Evolutionary conservation across 1,140 invertebrate species (phyloP), one percentile per base, ranked within the genome.

Genomic region (Drosophila tsacasi): DNA sequence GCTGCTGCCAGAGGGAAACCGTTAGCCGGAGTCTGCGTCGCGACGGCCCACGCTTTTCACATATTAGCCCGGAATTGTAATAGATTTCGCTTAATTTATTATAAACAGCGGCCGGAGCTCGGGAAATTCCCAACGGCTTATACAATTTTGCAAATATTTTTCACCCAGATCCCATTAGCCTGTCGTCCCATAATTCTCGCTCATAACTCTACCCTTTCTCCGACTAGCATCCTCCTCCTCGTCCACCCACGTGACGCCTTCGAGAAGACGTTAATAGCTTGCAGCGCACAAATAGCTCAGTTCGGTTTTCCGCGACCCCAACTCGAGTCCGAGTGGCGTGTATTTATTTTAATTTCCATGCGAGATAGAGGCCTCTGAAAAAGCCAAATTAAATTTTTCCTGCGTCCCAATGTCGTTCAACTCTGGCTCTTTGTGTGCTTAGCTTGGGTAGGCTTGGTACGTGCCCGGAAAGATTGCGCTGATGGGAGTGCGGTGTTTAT

Each of bases 61-160:
- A 89, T 89, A 86, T 86, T 80, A 87, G 67, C 79, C 64, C 73
- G 68, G 62, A 80, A 86, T 85, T 79, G 74, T 79, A 89, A 89
- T 89, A 89, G 86, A 89, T 89, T 89, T 85, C 63, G 64, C 71
- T 85, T 78, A 81, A 87, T 87, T 84, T 89, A 89, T 89, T 89
- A 67, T 82, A 83, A 81, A 61, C 63, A 86, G 73, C 58, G 68
- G 54, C 25, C 79, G 19, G 49, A 39, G 17, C 23, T 42, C 21
- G 25, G 44, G 46, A 35, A 65, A 25, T 54, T 59, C 69, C 25
- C 77, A 73, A 52, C 73, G 77, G 55, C 64, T 66, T 54, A n/a
- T 39, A 65, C 61, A 82, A 86, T 76, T 85, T 85, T 54, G 50
- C 60, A 30, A 80, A 64, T 61, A 68, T 46, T 52, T 73, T 47